Evolutionary conservation across 2,797 vertebrate species (phyloP), one percentile per base, ranked within the genome.

Genomic region (Graptemys geographica): DNA sequence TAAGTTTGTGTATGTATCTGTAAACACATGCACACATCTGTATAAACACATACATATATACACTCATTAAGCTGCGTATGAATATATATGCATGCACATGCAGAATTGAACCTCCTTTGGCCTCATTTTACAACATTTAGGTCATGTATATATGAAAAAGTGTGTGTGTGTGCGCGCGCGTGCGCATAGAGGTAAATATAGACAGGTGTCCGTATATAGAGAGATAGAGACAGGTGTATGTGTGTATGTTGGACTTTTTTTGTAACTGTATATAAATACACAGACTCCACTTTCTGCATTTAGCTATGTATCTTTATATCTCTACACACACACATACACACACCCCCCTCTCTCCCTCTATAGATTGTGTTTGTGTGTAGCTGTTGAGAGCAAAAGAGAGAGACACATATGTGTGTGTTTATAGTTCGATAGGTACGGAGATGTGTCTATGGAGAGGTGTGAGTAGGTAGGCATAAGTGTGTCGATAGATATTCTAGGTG

Each of bases 91-190:
- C 49, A 59, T 33, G 6, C 21, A 33, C 16, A 56, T 94, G 69
- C 53, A 44, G 69, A 88, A 88, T 85, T 90, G 93, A 93, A 92
- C 81, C 53, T 56, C 69, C 31, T 44, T 93, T 41, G 27, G 53
- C 76, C 89, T 94, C 27, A 4, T 83, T 84, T 37, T 53, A 85
- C 59, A 76, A 7, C 28, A 74, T 78, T 84, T 92, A 57, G 69
- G 62, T 52, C 44, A n/a, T 59, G 84, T 57, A 16, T 47, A 3
- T 49, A 28, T 47, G 25, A 28, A 13, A 76, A 27, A 27, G 44
- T 21, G 23, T 28, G 41, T 44, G 25, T 76, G 25, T 31, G 11
- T 10, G 27, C 5, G 23, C 0, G 11, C 9, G 2, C 23, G 3
- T 3, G 27, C 5, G 27, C 41, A 47, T 27, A 16, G 8, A 31